Evolutionary conservation across 2,888 invertebrate genomes (phyloP).

Genomic region (Andrena praecox): DNA sequence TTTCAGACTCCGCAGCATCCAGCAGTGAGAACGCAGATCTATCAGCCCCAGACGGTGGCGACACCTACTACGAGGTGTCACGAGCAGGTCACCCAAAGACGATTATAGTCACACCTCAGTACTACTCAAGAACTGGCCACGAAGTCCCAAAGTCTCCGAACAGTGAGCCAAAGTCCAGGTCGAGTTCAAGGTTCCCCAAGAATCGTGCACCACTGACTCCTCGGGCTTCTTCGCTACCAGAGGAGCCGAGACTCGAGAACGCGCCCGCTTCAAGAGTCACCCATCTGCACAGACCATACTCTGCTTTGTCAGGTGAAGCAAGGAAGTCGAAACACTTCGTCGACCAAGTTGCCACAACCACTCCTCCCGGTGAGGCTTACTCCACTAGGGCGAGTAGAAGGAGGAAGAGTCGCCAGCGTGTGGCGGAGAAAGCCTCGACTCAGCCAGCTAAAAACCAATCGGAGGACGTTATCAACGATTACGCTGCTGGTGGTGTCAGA

Average conservation of each 20-base stretch:
- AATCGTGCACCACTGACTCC: background rate
- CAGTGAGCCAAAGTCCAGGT: background rate
- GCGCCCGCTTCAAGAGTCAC: background rate
- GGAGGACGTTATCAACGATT: background rate
- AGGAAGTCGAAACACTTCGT: background rate
- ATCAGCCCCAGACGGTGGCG: background rate
- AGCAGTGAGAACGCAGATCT: background rate
- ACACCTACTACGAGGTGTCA: constrained; percentile 37
- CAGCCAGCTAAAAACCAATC: background rate
- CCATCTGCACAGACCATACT: background rate
- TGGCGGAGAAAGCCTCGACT: background rate
- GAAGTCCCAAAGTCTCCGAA: background rate
- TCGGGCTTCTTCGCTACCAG: background rate
- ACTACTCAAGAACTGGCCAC: background rate
- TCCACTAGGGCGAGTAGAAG: constrained; percentile 2
- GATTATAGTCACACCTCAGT: background rate
- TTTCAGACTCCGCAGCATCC: background rate
- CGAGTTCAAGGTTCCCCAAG: background rate
- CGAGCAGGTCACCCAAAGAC: background rate
- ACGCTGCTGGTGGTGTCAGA: background rate
- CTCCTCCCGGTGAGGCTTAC: background rate
- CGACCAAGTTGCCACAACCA: background rate
- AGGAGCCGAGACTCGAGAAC: constrained; percentile 12
- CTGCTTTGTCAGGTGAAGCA: background rate
- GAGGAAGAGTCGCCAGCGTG: constrained; percentile 22